Base-by-base conservation (phyloP, 2,113 vertebrate species). In the Cryptomyrus ogoouensis region DNA sequence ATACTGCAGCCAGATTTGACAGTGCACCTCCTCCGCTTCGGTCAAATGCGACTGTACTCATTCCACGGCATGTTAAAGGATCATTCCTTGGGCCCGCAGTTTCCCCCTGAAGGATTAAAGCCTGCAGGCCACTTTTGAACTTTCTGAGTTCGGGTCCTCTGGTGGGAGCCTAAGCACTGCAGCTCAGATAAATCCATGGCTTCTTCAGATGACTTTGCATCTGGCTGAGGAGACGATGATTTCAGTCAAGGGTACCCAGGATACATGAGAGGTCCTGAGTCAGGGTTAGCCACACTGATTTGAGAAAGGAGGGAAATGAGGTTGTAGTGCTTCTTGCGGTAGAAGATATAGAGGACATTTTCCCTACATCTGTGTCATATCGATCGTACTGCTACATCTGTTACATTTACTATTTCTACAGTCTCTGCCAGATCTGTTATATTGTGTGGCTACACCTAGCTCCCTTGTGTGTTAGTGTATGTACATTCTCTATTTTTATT, bases 91-190 rank as follows among this genome's bases (percentile, higher is more conserved):
- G 89, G 90, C 49, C 77, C 7, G 15, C 42, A 77, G 83, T 44
- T 86, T 85, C 62, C 87, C 93, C 89, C 88, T 74, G 42, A 91
- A 92, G 93, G 92, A 94, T 94, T 91, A 94, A 91, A 94, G 92
- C 89, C 87, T 91, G 91, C 91, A 92, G 92, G 83, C 90, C 91
- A 91, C 91, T 93, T 93, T 92, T 94, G 93, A 94, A 93, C 92
- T 87, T 87, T 91, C 39, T 39, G 89, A 8, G 89, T 93, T 70
- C 53, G 84, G 80, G 85, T 49, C 13, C 58, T 89, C 53, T 77
- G 50, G 15, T 89, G 88, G 70, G 52, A 91, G 12, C 15, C 83
- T 17, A 66, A 89, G 66, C 84, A 27, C 50, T 89, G 85, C 47
- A 70, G 35, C 80, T 56, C 83, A 88, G 52, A 31, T 66, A n/a